Base-by-base conservation (phyloP, 2,797 vertebrate genomes). In the Platyrinchus mystaceus region DNA sequence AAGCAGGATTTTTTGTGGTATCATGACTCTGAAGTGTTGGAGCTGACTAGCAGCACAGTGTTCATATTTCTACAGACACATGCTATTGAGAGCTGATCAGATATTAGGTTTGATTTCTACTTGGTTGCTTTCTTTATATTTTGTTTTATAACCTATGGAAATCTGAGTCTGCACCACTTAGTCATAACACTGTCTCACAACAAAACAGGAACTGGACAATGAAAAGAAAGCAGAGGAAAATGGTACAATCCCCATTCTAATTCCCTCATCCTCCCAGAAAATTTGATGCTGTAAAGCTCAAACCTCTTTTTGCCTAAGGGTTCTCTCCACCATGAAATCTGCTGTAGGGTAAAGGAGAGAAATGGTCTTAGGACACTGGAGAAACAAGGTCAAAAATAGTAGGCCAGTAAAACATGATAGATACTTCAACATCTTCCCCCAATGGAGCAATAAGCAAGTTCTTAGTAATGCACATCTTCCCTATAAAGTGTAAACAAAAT, bases 401-500 rank as follows among this genome's bases (percentile, higher is more conserved):
- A 59, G 23, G 13, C 16, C 32, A 49, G 7, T 27, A 80, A 77
- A 13, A 30, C 5, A 6, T 0, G 7, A 26, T 2, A 46, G 1
- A 8, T 37, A 37, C 14, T 50, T 59, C 39, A 74, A 41, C 7
- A 10, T 62, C 58, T 56, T 62, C 13, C 43, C 27, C 36, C 62
- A 58, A 15, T 2, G 6, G 44, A 63, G 52, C n/a, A 47, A 41
- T 22, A 89, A 85, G 4, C 0, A 6, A 88, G 14, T n/a, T 55
- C 19, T 66, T n/a, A 66, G 7, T 19, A 58, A 84, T 19, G 53
- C 6, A 22, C 6, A 28, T 23, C 39, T 47, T 46, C 19, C 19
- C 18, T 44, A 30, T 12, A 36, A 77, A 56, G 4, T 12, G 4
- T 11, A 46, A 85, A 71, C 5, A 79, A 71, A 76, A 62, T 49